Evolutionary conservation across 2,113 vertebrate genomes (phyloP).

Genomic region (Pluvialis apricaria): DNA sequence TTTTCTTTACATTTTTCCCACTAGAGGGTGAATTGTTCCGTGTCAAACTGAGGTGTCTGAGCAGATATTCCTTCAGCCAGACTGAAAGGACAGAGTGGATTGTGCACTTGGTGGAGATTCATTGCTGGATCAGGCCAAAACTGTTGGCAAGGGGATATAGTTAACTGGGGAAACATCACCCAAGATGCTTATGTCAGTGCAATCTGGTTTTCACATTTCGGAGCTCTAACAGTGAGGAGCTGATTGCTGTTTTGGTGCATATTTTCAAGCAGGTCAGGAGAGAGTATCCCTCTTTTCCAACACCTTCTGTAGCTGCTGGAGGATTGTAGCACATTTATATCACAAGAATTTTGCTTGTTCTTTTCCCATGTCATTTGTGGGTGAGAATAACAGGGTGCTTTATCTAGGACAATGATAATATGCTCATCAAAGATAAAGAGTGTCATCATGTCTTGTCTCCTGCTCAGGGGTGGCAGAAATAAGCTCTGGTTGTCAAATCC

Average conservation of each 20-base stretch:
- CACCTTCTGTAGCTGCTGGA: neutral
- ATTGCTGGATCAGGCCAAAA: neutral
- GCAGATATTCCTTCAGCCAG: neutral
- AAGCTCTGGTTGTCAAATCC: neutral
- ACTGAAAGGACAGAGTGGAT: neutral
- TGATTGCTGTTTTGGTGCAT: neutral
- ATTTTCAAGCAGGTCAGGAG: neutral
- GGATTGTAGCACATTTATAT: neutral
- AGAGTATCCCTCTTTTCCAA: neutral
- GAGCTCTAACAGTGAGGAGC: neutral
- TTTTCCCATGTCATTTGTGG: neutral
- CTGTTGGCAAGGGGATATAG: neutral
- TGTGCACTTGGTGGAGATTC: neutral
- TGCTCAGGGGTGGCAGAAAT: neutral
- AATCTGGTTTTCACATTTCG: neutral
- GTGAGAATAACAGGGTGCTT: neutral
- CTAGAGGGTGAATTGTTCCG: neutral
- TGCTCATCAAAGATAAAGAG: neutral
- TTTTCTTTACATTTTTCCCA: neutral
- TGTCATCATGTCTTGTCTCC: neutral
- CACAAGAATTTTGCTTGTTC: neutral
- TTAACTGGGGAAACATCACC: neutral
- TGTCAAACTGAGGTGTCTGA: neutral
- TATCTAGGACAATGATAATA: neutral
- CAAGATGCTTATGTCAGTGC: neutral